Evolutionary conservation across 2,797 vertebrate genomes (phyloP).

Genomic region (Numenius phaeopus): DNA sequence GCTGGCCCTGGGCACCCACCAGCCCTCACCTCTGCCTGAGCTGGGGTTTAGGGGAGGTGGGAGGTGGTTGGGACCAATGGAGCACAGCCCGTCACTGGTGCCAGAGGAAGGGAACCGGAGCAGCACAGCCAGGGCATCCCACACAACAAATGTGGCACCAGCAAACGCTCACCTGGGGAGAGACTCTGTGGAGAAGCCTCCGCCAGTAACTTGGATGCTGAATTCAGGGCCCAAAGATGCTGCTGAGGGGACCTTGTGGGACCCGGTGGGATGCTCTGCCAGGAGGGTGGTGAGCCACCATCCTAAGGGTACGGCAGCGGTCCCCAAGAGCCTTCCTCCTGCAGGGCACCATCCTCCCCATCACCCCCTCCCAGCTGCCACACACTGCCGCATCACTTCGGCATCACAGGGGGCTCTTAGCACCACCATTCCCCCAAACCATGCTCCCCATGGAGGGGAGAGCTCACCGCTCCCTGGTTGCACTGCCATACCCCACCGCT

Average conservation of each 20-base stretch:
- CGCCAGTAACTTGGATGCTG: fast-evolving
- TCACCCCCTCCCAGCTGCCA: fast-evolving
- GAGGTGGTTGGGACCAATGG: fast-evolving
- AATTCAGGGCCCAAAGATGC: not conserved
- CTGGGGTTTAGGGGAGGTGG: fast-evolving
- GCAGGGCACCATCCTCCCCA: not conserved
- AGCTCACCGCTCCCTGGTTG: not conserved
- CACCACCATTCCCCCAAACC: not conserved
- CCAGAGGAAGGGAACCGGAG: fast-evolving
- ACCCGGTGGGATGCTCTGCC: fast-evolving
- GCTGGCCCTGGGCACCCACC: fast-evolving
- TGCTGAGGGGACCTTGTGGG: not conserved
- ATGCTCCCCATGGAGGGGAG: fast-evolving
- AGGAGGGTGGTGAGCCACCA: fast-evolving
- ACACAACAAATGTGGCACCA: fast-evolving
- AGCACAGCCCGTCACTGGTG: fast-evolving
- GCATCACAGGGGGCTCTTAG: fast-evolving
- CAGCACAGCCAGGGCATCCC: fast-evolving
- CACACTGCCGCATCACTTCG: fast-evolving
- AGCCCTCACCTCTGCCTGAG: not conserved
- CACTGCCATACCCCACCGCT: fast-evolving
- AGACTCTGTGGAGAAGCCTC: not conserved
- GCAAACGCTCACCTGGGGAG: fast-evolving
- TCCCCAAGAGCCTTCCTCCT: not conserved
- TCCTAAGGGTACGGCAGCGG: fast-evolving